Conservation (phyloP, 2,888 invertebrate genomes). For the Diplazon laetatorius region DNA sequence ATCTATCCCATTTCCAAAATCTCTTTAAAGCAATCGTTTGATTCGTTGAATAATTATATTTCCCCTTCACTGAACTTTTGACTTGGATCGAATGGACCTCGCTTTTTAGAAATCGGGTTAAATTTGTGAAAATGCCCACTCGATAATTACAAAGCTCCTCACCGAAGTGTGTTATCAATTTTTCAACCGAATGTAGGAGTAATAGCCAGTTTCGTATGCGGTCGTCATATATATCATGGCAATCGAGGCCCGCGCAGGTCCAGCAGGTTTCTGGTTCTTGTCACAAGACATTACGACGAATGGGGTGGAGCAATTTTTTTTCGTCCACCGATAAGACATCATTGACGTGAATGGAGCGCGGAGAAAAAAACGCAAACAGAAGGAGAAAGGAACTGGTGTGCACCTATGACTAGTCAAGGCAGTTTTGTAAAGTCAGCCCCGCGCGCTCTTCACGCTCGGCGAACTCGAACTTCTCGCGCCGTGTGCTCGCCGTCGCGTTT, state of each 20-base stretch:
- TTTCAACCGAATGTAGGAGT: not conserved
- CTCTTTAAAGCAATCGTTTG: too few species aligned
- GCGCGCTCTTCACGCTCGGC: conserved; percentile 59
- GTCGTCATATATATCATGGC: not conserved
- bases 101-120: too few species aligned
- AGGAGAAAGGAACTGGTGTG: conserved; percentile 59
- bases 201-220: not conserved
- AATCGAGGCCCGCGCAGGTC: conserved; percentile 4
- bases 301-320: conserved; percentile 35
- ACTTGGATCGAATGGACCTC: too few species aligned
- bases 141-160: not conserved
- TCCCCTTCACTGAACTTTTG: too few species aligned
- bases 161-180: not conserved
- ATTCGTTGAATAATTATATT: too few species aligned
- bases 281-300: conserved; percentile 25
- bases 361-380: conserved; percentile 31
- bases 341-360: conserved; percentile 43
- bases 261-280: conserved; percentile 17
- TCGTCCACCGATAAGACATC: conserved; percentile 46
- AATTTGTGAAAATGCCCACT: too few species aligned
- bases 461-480: conserved; percentile 59
- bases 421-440: conserved; percentile 51
- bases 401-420: conserved; percentile 55
- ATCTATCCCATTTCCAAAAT: too few species aligned
- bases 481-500: conserved; percentile 36